These are phyloP conservation scores for Hirtodrosophila duncani DNA, from an alignment of 2,888 invertebrate species.

Conservation along the genomic window DNA sequence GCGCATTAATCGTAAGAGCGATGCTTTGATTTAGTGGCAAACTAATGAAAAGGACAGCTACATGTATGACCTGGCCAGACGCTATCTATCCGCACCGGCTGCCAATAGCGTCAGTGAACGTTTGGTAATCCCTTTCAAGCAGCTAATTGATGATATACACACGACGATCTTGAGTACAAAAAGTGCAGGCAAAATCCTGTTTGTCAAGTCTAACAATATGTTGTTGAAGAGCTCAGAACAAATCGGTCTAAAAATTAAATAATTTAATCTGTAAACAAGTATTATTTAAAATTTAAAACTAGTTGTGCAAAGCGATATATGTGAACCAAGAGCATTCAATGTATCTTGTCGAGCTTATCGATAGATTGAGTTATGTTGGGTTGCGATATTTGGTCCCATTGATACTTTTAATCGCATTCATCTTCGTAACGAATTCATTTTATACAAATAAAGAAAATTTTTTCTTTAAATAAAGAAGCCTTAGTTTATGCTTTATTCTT, in stretches of 20 bases:
- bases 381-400: no score
- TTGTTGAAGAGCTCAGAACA: not conserved
- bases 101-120: constrained; percentile 26
- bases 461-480: no score
- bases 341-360: no score
- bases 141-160: constrained; percentile 36
- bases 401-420: no score
- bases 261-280: constrained; percentile 6
- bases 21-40: constrained; percentile 49
- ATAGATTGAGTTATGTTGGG: no score
- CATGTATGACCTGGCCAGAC: constrained; percentile 32
- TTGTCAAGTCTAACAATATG: constrained; percentile 44
- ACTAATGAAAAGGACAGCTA: constrained; percentile 39
- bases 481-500: no score
- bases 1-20: constrained; percentile 44
- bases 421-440: no score
- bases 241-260: not conserved
- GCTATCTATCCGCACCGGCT: constrained; percentile 41
- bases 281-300: constrained; percentile 16
- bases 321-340: no score
- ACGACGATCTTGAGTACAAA: constrained; percentile 14
- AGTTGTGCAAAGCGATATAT: no score
- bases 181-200: constrained; percentile 43
- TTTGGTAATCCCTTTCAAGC: constrained; percentile 30
- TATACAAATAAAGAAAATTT: no score